Base-by-base conservation (phyloP, 1,140 invertebrate genomes). In the Magallana angulata region DNA sequence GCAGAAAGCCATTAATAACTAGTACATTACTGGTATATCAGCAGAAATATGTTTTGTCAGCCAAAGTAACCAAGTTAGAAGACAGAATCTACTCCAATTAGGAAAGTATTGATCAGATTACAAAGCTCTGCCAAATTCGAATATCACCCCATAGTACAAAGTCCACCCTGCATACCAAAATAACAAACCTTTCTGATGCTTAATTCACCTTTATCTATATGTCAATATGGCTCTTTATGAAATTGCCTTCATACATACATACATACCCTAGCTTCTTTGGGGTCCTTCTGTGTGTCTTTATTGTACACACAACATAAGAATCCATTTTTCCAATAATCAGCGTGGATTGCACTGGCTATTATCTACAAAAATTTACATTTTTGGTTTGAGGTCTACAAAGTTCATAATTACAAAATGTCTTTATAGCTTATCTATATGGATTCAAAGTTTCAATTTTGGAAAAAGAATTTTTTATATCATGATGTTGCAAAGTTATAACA, bases 251-350 rank as follows among this genome's bases (percentile, higher is more conserved):
- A 9, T 24, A 71, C 92, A 62, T 91, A 94, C 36, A 9, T 24
- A 71, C 92, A 62, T 91, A 94, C 93, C 90, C 93, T 92, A 9
- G 87, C 59, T 90, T 94, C 93, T 84, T 89, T 91, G 3, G 93
- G 93, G 84, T 93, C 89, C 9, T 90, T 90, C 71, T 87, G 85
- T 16, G 90, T 92, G 8, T 91, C 87, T 90, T 86, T 80, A 62
- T 91, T 93, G 85, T 94, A 94, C 9, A 59, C 71, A 68, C 91
- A 88, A 91, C 93, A 94, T 8, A 90, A 80, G 60, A 91, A 85
- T 36, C 90, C 85, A 71, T 71, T 12, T 16, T 76, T 85, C 81
- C 86, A 89, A 89, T 94, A 94, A n/a, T 90, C 92, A 57, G 91
- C 91, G 62, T 89, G 87, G 81, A 85, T 90, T 14, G 91, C 88